These are phyloP conservation scores for Actenoides lindsayi DNA, from an alignment of 2,113 vertebrate species.

Conservation along the genomic window DNA sequence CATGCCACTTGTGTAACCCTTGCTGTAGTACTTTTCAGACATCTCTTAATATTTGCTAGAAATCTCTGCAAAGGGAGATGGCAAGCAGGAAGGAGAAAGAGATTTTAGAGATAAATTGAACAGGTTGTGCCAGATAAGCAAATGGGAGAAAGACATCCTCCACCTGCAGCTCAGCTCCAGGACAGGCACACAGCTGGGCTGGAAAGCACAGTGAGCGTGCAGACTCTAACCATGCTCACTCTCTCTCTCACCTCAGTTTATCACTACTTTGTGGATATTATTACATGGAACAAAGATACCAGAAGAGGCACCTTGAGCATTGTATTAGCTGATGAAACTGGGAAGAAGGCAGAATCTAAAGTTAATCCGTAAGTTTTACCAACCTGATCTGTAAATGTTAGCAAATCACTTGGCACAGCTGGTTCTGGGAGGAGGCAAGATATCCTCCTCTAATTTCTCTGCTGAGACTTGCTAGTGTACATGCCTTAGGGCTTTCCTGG, in stretches of 20 bases:
- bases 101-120: neutral
- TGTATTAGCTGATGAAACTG: conserved; percentile 70
- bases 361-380: conserved; percentile 85
- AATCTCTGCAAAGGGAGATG: neutral
- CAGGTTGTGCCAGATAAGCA: neutral
- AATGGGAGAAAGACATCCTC: neutral
- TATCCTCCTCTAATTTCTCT: neutral
- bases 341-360: conserved; percentile 76
- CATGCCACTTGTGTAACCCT: neutral
- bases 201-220: neutral
- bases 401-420: neutral
- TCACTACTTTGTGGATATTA: conserved; percentile 85
- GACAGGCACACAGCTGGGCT: neutral
- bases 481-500: neutral
- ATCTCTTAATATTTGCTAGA: neutral
- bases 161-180: neutral
- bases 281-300: conserved; percentile 82
- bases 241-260: conserved; percentile 73
- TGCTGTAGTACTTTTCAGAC: neutral
- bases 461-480: neutral
- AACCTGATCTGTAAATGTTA: neutral
- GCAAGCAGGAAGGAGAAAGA: neutral
- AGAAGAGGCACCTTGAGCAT: conserved; percentile 85
- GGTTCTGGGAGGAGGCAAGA: neutral
- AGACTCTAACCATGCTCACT: neutral